A percentile compares a stretch with the other conserved stretches of the same genome.
Conservation (phyloP, 2,797 vertebrate species). For the Bradypus variegatus region DNA sequence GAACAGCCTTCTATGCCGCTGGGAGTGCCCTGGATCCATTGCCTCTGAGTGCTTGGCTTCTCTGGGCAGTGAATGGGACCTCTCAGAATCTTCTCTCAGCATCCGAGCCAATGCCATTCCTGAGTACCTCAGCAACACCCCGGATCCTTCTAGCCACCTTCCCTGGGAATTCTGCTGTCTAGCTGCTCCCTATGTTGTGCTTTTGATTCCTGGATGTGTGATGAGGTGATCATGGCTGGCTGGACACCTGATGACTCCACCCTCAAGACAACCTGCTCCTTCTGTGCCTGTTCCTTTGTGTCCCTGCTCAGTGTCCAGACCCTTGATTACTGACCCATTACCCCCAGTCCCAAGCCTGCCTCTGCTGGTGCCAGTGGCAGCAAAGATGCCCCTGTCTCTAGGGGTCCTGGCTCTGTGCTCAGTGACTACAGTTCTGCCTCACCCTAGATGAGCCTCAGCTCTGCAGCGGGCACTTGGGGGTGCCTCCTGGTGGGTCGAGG, state of each 20-base stretch:
- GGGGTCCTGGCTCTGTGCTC: conserved; percentile 73
- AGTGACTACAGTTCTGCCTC: conserved; percentile 78
- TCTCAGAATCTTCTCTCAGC: conserved; percentile 77
- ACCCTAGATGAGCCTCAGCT: conserved; percentile 78
- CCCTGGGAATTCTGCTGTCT: conserved; percentile 82
- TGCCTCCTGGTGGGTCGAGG: conserved; percentile 45
- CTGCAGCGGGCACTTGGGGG: conserved; percentile 57
- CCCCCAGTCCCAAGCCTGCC: conserved; percentile 2
- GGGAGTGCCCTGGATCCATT: conserved; percentile 84
- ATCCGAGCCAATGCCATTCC: conserved; percentile 75
- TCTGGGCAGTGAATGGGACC: conserved; percentile 86
- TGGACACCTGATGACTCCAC: conserved; percentile 96
- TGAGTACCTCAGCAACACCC: conserved; percentile 78
- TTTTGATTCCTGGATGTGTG: conserved; percentile 86
- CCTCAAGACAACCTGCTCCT: conserved; percentile 90
- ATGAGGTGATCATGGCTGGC: conserved; percentile 95
- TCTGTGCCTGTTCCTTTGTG: conserved; percentile 84
- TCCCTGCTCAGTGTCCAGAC: conserved; percentile 89
- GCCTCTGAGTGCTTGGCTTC: conserved; percentile 91
- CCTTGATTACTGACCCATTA: conserved; percentile 76
- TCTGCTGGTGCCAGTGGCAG: conserved; percentile 25
- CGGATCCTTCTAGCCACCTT: conserved; percentile 36
- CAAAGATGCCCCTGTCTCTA: conserved; percentile 42
- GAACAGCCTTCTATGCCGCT: conserved; percentile 79
- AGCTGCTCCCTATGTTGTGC: conserved; percentile 87